phyloP scores from a whole-genome alignment of 2,888 invertebrate species.

The Neoscelio sp. region DNA sequence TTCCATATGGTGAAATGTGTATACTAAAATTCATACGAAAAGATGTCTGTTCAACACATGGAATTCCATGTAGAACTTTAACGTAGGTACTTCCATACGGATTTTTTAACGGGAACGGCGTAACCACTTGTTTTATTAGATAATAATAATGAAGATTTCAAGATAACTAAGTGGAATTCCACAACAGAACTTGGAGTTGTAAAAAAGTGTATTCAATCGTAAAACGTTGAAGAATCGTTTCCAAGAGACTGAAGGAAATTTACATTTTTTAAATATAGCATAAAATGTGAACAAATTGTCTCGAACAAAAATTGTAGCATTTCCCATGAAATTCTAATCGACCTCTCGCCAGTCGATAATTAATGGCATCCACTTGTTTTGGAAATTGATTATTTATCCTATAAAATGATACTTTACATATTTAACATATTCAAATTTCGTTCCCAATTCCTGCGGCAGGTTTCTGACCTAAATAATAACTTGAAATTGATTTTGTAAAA shows the following conservation, averaged over 20 bases:
- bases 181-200: neutral
- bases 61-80: no score
- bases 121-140: neutral
- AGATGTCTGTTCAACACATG: no score
- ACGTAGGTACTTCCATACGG: no score
- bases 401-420: conserved; percentile 28
- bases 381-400: conserved; percentile 41
- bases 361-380: conserved; percentile 16
- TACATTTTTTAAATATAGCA: no score
- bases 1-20: no score
- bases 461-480: conserved; percentile 38
- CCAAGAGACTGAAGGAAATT: no score
- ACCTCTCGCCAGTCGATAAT: conserved; percentile 9
- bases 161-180: neutral
- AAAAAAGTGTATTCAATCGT: no score
- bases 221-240: no score
- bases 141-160: conserved; percentile 3
- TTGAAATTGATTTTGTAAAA: conserved; percentile 40
- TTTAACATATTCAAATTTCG: conserved; percentile 38
- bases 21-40: no score
- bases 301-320: no score
- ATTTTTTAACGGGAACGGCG: no score
- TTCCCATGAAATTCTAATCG: neutral
- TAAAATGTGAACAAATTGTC: neutral
- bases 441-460: conserved; percentile 32